Base-by-base conservation (phyloP, 1,140 invertebrate species). In the Pogonomyrmex californicus region DNA sequence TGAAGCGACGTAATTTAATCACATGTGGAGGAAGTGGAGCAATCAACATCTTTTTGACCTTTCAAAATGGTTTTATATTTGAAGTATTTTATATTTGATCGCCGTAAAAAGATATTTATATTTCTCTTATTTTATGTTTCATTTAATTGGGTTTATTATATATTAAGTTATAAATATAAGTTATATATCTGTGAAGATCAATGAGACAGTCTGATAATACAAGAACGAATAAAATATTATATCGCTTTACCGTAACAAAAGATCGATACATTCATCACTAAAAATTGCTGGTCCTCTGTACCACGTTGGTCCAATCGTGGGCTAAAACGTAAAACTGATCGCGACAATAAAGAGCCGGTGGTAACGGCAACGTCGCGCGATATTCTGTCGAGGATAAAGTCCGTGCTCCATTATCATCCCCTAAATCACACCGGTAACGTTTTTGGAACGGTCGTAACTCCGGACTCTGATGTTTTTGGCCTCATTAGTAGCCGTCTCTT, bases 401-500 rank as follows among this genome's bases (percentile, higher is more conserved):
- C 87, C 91, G 91, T 91, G 93, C 91, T 94, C 92, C 93, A 94
- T 94, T 94, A 94, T 92, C 93, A 94, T 94, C 93, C 91, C 77
- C 91, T 94, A 94, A 93, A 94, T 94, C 93, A 94, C 91, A 90
- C 82, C 73, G 86, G 92, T 93, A 93, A 94, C 92, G 94, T 94
- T 94, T 94, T 94, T 94, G 93, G 93, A 91, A 92, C 88, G 92
- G 88, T 93, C 92, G 92, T 94, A 94, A 94, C 90, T 92, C 86
- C 60, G 85, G 71, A 85, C 90, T 90, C 91, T 76, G 90, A 93
- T 94, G 93, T 94, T 94, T 94, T 94, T 94, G 93, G 93, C 91
- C 93, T 94, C 93, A 94, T 94, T 94, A 94, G 93, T 94, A 94
- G 92, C 93, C 93, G 90, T 92, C 92, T 91, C 91, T 85, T 79